A percentile compares a stretch with the other conserved stretches of the same genome.
Evolutionary conservation across 2,113 vertebrate genomes (phyloP).

Genomic region (Solea solea): DNA sequence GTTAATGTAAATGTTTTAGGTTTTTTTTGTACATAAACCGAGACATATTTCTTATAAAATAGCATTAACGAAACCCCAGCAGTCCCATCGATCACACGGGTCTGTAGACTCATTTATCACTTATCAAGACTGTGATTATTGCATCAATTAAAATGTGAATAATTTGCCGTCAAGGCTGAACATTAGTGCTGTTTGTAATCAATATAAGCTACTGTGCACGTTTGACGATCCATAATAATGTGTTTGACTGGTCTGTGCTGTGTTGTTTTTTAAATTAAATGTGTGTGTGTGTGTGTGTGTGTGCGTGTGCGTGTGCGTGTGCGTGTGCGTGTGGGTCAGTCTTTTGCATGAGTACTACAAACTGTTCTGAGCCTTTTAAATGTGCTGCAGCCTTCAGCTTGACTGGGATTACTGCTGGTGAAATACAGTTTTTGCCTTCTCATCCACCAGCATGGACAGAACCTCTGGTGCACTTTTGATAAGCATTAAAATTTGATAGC

Average conservation of each 20-base stretch:
- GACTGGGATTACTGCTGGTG: not conserved
- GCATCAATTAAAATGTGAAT: slow-evolving; percentile 35
- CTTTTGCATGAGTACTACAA: not conserved
- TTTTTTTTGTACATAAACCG: too few species aligned
- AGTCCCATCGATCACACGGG: too few species aligned
- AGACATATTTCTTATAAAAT: too few species aligned
- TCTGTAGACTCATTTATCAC: too few species aligned
- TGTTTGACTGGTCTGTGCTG: slow-evolving; percentile 5
- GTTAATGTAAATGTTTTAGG: too few species aligned
- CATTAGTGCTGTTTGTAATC: slow-evolving; percentile 3
- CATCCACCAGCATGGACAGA: slow-evolving; percentile 32
- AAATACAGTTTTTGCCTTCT: not conserved
- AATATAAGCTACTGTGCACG: not conserved
- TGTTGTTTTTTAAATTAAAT: slow-evolving; percentile 8
- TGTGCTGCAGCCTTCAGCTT: slow-evolving; percentile 20
- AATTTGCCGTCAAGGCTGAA: not conserved
- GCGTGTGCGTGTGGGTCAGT: not conserved
- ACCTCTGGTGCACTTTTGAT: slow-evolving; percentile 40
- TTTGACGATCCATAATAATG: slow-evolving; percentile 1
- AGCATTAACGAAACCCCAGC: too few species aligned
- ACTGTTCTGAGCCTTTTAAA: slow-evolving; percentile 1
- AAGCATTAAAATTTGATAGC: slow-evolving; percentile 22
- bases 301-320: too few species aligned
- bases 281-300: not conserved
- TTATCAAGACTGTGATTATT: not conserved